Evolutionary conservation across 2,888 invertebrate genomes (phyloP), one percentile per base, ranked within the genome.

Genomic region (Himalopsyche tibetana): DNA sequence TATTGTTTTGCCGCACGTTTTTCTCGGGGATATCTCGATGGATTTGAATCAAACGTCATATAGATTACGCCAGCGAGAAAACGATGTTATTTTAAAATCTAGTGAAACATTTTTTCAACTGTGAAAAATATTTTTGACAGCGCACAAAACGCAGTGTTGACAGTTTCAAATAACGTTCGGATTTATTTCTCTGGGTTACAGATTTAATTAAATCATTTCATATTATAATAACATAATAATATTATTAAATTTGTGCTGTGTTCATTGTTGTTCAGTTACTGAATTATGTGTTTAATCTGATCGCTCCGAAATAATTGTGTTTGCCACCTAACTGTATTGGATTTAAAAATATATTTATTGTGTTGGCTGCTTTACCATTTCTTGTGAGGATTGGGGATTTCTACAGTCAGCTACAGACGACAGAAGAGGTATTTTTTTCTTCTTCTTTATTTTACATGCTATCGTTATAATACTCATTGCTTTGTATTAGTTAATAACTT

Each of bases 101-200:
- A 15, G 74, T 36, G 36, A 36, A 74, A 74, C 28, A 74, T 28
- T 74, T 74, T 69, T 74, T 74, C 36, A 28, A 4, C 74, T 12
- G 74, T 36, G 74, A 74, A 74, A 28, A 74, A 36, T 36, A 74
- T 36, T 28, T 38, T 36, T 15, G 15, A 19, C 74, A 74, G 15
- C 38, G 74, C 74, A 74, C 12, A 38, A 74, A 74, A 74, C 36
- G 74, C 74, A 74, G 36, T 74, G 74, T 74, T 74, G 74, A 74
- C 74, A 74, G 15, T 74, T 69, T 74, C 36, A 38, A 74, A 74
- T 74, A 5, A 38, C 74, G 74, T 38, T 12, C 36, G 28, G 19
- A 36, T 38, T 74, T 11, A 36, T 36, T 38, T 36, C 51, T 15
- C 51, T 15, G 38, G 63, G 28, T 5, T n/a, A 74, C 36, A 69